Evolutionary conservation across 2,888 invertebrate species (phyloP).

Genomic region (Mystacides longicornis): DNA sequence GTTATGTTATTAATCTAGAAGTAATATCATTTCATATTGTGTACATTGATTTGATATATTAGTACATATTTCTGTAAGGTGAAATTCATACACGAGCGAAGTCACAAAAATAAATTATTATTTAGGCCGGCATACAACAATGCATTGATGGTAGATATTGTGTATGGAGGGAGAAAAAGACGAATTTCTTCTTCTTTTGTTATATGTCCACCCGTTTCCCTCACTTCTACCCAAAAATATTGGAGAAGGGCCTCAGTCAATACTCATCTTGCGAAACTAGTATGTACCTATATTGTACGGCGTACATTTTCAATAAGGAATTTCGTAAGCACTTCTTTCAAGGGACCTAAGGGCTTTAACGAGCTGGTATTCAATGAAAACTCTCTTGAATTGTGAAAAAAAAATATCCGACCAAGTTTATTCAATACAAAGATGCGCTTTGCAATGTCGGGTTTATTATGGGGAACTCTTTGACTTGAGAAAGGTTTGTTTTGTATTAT

Average conservation of each 20-base stretch:
- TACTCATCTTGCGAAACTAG: constrained; percentile 4
- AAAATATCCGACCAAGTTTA: background rate
- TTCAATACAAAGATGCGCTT: background rate
- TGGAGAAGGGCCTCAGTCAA: constrained; percentile 8
- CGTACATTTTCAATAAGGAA: constrained; percentile 12
- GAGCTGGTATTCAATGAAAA: constrained; percentile 4
- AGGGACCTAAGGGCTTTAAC: background rate
- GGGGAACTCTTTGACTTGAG: background rate
- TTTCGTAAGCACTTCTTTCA: constrained; percentile 9
- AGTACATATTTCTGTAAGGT: too few relatives aligned
- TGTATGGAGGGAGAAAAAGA: background rate
- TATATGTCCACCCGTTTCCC: background rate
- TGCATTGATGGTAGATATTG: too few relatives aligned
- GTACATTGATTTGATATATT: too few relatives aligned
- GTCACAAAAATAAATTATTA: too few relatives aligned
- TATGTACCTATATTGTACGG: constrained; percentile 11
- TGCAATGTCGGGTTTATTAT: background rate
- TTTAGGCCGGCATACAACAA: too few relatives aligned
- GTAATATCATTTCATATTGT: too few relatives aligned
- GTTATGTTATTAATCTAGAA: too few relatives aligned
- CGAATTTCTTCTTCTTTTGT: constrained; percentile 1
- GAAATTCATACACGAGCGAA: too few relatives aligned
- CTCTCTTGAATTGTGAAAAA: background rate
- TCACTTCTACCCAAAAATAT: background rate
- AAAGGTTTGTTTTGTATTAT: background rate